phyloP scores from a whole-genome alignment of 2,113 vertebrate genomes.

The Sceloporus tristichus region DNA sequence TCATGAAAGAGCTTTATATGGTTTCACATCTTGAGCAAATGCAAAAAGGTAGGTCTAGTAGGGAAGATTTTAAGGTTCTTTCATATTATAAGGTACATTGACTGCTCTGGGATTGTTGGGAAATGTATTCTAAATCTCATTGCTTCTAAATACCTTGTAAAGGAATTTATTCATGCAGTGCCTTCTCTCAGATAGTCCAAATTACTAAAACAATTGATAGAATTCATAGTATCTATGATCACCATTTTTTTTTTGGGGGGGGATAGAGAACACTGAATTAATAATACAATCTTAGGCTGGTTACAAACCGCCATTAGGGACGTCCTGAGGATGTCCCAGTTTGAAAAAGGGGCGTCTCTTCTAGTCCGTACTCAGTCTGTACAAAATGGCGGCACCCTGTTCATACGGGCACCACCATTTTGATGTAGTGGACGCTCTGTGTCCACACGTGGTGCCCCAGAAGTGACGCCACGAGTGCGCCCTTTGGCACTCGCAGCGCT shows the following conservation, averaged over 20 bases:
- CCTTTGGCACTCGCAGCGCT: no score
- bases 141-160: conserved; percentile 5
- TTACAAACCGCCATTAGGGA: no score
- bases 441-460: no score
- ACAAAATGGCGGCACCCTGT: no score
- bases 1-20: background rate
- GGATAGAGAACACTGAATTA: background rate
- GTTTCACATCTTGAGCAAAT: background rate
- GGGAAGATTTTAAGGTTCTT: background rate
- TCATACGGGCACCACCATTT: no score
- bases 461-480: no score
- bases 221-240: background rate
- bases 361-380: no score
- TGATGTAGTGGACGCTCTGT: no score
- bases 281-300: no score
- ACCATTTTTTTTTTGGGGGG: no score
- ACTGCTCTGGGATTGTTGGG: background rate
- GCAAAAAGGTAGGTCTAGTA: background rate
- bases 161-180: background rate
- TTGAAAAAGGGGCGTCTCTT: no score
- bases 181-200: background rate
- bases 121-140: background rate
- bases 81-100: background rate
- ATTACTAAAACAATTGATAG: background rate
- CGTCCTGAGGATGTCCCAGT: no score